Evolutionary conservation across 1,140 invertebrate genomes (phyloP), one percentile per base, ranked within the genome.

Genomic region (Spodoptera litura): DNA sequence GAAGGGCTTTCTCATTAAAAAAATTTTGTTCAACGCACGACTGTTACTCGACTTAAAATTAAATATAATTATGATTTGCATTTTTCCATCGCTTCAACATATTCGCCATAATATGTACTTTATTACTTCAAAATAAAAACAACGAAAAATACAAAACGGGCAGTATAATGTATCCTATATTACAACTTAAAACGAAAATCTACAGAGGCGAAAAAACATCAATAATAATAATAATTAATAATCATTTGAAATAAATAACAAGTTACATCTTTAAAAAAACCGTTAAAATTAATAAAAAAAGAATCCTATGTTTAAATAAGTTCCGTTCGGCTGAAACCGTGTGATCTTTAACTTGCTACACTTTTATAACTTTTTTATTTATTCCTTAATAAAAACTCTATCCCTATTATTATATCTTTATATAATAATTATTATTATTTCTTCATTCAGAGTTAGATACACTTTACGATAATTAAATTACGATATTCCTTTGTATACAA

Each of bases 191-290:
- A 89, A 81, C 85, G 82, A 90, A 78, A 85, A 87, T 86, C 90
- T 92, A 94, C 87, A 89, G 84, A 85, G 88, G 88, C 90, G 85
- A 84, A 83, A 91, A 92, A 93, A 93, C 90, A 91, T 90, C 92
- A 93, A 90, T 94, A 92, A 90, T 94, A 92, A 75, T 68, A 68
- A 91, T 44, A 44, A 44, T 44, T 94, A 92, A 75, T 93, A 94
- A 93, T 93, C 92, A 93, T 94, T 94, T 94, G 89, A 93, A 94
- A 94, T 94, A 94, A 94, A 94, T 94, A 94, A 94, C 93, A 93
- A 94, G 89, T 92, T 94, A 93, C 90, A 91, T 90, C 85, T 90
- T 89, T 88, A 88, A 87, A 81, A 91, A 88, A 93, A 91, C 85
- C 91, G 91, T 93, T 94, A 92, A 93, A 88, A 94, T 90, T 93